phyloP scores from a whole-genome alignment of 2,888 invertebrate genomes.

The Melanotus villosus region DNA sequence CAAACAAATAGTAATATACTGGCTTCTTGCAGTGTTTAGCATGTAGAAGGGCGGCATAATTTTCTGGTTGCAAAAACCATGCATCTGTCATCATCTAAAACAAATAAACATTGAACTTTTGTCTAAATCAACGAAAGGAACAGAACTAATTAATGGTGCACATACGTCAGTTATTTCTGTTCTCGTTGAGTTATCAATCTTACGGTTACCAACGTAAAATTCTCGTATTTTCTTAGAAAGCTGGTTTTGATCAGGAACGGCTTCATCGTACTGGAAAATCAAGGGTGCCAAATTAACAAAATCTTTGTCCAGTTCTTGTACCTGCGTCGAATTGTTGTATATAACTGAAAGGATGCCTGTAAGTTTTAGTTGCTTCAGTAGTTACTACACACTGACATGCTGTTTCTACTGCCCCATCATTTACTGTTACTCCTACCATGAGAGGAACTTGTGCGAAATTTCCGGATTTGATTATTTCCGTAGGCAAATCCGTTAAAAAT shows the following conservation, averaged over 20 bases:
- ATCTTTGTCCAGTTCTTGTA: slow-evolving; percentile 66
- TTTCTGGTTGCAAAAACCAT: slow-evolving; percentile 78
- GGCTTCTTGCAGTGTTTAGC: slow-evolving; percentile 71
- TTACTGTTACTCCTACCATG: slow-evolving; percentile 80
- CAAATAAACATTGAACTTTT: slow-evolving; percentile 55
- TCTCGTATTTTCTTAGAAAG: slow-evolving; percentile 64
- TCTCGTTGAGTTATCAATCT: slow-evolving; percentile 63
- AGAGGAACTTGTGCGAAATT: slow-evolving; percentile 74
- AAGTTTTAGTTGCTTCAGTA: background rate
- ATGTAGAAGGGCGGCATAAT: slow-evolving; percentile 74
- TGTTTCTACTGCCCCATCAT: slow-evolving; percentile 80
- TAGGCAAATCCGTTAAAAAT: slow-evolving; percentile 78
- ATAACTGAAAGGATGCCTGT: slow-evolving; percentile 51
- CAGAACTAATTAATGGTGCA: slow-evolving; percentile 54
- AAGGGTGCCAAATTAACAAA: slow-evolving; percentile 67
- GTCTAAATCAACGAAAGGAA: slow-evolving; percentile 50
- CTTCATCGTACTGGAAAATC: slow-evolving; percentile 67
- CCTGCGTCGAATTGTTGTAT: slow-evolving; percentile 60
- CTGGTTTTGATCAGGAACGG: slow-evolving; percentile 55
- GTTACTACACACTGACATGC: slow-evolving; percentile 66
- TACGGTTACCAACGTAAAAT: slow-evolving; percentile 68
- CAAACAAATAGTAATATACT: slow-evolving; percentile 78
- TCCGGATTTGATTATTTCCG: slow-evolving; percentile 69
- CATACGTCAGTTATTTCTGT: slow-evolving; percentile 66
- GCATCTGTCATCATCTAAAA: slow-evolving; percentile 80